These are phyloP conservation scores for Suricata suricatta DNA, from an alignment of 2,113 vertebrate genomes.

Conservation along the genomic window DNA sequence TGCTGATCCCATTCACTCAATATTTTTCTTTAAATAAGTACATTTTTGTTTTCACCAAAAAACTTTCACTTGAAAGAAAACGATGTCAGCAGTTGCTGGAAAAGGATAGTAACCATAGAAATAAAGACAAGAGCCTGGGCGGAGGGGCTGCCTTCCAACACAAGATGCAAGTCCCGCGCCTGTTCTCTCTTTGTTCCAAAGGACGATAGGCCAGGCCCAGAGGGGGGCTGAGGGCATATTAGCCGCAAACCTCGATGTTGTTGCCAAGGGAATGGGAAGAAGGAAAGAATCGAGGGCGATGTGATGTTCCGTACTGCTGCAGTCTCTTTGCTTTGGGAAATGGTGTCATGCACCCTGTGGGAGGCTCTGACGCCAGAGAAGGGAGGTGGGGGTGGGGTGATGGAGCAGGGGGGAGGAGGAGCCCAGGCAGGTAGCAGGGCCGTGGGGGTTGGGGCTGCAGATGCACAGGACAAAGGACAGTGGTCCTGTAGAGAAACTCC, in stretches of 20 bases:
- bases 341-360: accelerated
- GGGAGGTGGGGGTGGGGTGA: accelerated
- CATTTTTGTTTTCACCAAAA: neutral
- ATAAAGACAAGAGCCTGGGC: neutral
- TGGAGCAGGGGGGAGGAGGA: neutral
- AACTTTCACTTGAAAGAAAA: neutral
- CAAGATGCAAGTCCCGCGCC: accelerated
- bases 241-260: neutral
- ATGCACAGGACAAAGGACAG: neutral
- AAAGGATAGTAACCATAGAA: neutral
- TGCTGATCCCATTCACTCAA: neutral
- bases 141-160: neutral
- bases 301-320: accelerated
- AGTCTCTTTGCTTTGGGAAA: accelerated
- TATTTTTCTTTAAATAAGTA: neutral
- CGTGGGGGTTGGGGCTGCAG: accelerated
- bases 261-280: neutral
- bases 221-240: accelerated
- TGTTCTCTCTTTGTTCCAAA: neutral
- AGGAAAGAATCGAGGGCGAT: accelerated
- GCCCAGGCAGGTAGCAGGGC: no score
- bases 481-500: neutral
- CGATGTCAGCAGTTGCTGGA: neutral
- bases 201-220: neutral
- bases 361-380: neutral